Percentiles rank a stretch among this genome's conserved stretches.
These are phyloP conservation scores for Cynaeus angustus DNA, from an alignment of 2,888 invertebrate species.

Conservation along the genomic window DNA sequence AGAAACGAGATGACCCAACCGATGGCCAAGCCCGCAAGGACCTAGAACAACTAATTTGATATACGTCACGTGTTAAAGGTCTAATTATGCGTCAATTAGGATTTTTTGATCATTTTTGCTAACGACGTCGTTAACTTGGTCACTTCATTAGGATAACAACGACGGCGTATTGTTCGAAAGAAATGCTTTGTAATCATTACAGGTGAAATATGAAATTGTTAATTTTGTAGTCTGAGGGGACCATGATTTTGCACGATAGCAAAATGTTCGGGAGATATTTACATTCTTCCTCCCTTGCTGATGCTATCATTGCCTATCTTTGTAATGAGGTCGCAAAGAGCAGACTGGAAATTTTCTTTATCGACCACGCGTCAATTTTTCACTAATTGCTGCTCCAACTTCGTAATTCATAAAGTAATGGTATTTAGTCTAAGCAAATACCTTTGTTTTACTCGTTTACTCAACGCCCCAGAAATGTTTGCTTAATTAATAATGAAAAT, in stretches of 20 bases:
- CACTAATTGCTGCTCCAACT: neutral
- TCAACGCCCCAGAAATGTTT: constrained; percentile 22
- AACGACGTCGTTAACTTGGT: constrained; percentile 15
- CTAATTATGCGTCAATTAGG: neutral
- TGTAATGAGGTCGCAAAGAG: neutral
- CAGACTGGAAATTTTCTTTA: too few species aligned
- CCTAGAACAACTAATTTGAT: constrained; percentile 69
- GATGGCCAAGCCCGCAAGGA: constrained; percentile 78
- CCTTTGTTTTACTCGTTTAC: constrained; percentile 13
- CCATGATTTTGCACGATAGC: neutral
- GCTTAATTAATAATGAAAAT: constrained; percentile 28
- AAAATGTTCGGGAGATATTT: too few species aligned
- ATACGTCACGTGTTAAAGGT: constrained; percentile 12
- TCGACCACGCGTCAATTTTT: neutral
- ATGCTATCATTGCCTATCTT: too few species aligned
- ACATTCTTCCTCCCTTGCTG: too few species aligned
- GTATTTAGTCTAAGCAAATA: constrained; percentile 32
- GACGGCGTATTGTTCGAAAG: constrained; percentile 3
- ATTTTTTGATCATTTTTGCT: neutral
- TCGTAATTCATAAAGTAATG: constrained; percentile 29
- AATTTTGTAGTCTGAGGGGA: too few species aligned
- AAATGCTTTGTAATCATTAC: constrained; percentile 5
- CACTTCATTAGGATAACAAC: constrained; percentile 24
- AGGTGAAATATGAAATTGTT: neutral
- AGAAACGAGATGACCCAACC: constrained; percentile 80